Evolutionary conservation across 2,888 invertebrate genomes (phyloP).

Genomic region (Ctenicera cuprea): DNA sequence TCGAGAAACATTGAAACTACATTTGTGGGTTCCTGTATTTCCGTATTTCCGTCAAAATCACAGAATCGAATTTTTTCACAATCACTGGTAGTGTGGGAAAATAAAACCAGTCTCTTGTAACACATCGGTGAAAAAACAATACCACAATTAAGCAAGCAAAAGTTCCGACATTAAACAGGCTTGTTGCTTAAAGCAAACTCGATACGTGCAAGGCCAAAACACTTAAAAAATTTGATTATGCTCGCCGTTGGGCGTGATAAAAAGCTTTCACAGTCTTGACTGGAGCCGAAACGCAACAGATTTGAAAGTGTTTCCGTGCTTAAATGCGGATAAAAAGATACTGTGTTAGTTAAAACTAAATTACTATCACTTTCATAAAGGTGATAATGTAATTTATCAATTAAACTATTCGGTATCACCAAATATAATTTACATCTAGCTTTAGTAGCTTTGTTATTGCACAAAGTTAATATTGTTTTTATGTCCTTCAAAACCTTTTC

Average conservation of each 20-base stretch:
- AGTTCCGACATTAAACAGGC: not conserved
- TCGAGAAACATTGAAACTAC: too few species aligned
- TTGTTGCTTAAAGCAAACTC: constrained; percentile 27
- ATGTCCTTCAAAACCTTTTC: constrained; percentile 76
- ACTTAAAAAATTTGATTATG: constrained; percentile 16
- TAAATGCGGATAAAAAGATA: constrained; percentile 84
- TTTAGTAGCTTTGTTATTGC: constrained; percentile 60
- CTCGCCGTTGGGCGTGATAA: constrained; percentile 15
- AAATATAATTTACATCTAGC: constrained; percentile 79
- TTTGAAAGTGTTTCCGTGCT: constrained; percentile 84
- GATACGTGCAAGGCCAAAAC: constrained; percentile 39
- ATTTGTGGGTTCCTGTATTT: too few species aligned
- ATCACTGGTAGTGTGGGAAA: too few species aligned
- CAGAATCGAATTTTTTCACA: too few species aligned
- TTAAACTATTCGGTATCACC: constrained; percentile 82
- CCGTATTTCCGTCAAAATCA: too few species aligned
- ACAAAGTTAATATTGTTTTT: constrained; percentile 72
- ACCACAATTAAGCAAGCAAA: too few species aligned
- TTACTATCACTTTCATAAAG: constrained; percentile 65
- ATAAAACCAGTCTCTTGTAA: too few species aligned
- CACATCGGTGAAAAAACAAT: too few species aligned
- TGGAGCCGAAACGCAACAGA: constrained; percentile 66
- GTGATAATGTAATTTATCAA: constrained; percentile 75
- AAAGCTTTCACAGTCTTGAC: constrained; percentile 6
- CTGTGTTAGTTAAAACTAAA: constrained; percentile 74